Evolutionary conservation across 2,888 invertebrate species (phyloP).

Genomic region (Hirtodrosophila trivittata): DNA sequence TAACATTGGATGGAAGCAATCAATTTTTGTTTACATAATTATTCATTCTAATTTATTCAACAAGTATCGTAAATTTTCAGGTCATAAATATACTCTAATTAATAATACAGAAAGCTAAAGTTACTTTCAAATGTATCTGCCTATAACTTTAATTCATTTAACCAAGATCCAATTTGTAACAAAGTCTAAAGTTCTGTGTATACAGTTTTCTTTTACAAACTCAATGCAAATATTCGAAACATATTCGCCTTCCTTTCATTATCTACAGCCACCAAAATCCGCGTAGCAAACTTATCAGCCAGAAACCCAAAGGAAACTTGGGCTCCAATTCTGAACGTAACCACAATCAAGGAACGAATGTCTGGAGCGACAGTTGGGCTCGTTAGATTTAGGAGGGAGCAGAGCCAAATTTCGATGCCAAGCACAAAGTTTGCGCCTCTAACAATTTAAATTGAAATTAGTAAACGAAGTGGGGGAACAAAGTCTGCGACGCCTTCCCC

Average conservation of each 20-base stretch:
- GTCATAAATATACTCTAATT: too few relatives aligned
- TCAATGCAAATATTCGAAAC: constrained; percentile 1
- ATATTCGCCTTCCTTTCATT: constrained; percentile 5
- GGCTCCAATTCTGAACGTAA: constrained; percentile 14
- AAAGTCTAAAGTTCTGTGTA: too few relatives aligned
- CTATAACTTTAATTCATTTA: too few relatives aligned
- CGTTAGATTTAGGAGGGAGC: constrained; percentile 26
- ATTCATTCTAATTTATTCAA: too few relatives aligned
- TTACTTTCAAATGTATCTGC: too few relatives aligned
- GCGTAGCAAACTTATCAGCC: constrained; percentile 28
- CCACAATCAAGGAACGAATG: constrained; percentile 53
- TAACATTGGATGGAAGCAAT: too few relatives aligned
- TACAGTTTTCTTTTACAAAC: background rate
- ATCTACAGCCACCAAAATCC: constrained; percentile 7
- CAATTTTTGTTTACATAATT: too few relatives aligned
- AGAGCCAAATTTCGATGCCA: constrained; percentile 16
- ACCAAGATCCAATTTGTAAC: too few relatives aligned
- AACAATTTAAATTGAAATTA: constrained; percentile 63
- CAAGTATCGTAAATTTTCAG: too few relatives aligned
- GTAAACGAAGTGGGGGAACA: constrained; percentile 6
- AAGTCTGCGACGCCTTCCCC: too few relatives aligned
- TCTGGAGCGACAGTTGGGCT: constrained; percentile 55
- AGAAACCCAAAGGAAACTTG: background rate
- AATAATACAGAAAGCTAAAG: too few relatives aligned
- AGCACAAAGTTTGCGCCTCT: constrained; percentile 28